A percentile compares a stretch with the other conserved stretches of the same genome.
phyloP scores from a whole-genome alignment of 1,140 invertebrate genomes.

The honey bee (Apis mellifera) region Amel_HAv3.1 CM009941.2:8169001-8169500 shows the following conservation, averaged over 20 bases:
- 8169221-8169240: background rate
- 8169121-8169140: no score
- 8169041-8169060: background rate
- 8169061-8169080: background rate
- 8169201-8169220: background rate
- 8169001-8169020: conserved; percentile 4
- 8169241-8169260: background rate
- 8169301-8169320: background rate
- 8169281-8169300: background rate
- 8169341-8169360: background rate
- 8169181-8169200: background rate
- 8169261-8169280: background rate
- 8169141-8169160: no score
- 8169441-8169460: no score
- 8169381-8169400: background rate
- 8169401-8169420: no score
- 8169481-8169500: no score
- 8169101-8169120: no score
- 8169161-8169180: no score
- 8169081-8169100: no score
- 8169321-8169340: background rate
- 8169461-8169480: no score
- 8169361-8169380: background rate
- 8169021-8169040: background rate
- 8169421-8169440: no score